Evolutionary conservation across 2,113 vertebrate species (phyloP).

Genomic region (Gracilinanus agilis): DNA sequence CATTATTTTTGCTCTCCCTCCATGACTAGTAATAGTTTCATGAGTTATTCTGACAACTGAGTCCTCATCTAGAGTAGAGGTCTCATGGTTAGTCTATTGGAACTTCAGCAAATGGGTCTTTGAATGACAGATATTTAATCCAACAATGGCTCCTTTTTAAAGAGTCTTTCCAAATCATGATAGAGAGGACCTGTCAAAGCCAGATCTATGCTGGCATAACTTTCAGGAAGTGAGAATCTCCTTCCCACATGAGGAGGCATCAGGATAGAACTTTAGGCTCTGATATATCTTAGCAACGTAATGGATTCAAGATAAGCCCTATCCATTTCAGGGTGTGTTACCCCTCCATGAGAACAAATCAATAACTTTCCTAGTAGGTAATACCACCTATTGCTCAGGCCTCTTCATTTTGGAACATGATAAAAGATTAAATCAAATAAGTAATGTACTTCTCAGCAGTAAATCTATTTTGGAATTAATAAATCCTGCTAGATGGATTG

Average conservation of each 20-base stretch:
- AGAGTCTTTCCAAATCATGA: background rate
- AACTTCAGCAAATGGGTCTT: background rate
- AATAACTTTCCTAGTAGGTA: background rate
- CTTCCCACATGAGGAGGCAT: background rate
- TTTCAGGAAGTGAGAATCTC: background rate
- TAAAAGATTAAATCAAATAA: background rate
- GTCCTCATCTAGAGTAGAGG: background rate
- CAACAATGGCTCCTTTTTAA: background rate
- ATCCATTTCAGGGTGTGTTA: background rate
- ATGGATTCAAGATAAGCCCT: background rate
- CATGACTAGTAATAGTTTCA: background rate
- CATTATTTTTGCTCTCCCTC: background rate
- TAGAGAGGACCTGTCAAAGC: background rate
- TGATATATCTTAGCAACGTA: background rate
- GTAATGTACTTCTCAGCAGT: background rate
- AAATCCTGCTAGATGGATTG: background rate
- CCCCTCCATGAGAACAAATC: background rate
- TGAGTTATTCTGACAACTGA: background rate
- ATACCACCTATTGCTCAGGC: background rate
- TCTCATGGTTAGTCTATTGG: background rate
- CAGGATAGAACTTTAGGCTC: background rate
- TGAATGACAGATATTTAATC: background rate
- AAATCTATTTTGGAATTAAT: background rate
- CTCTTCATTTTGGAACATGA: background rate
- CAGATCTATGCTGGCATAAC: background rate